Base-by-base conservation (phyloP, 1,140 invertebrate species). In the Euura lappo region DNA sequence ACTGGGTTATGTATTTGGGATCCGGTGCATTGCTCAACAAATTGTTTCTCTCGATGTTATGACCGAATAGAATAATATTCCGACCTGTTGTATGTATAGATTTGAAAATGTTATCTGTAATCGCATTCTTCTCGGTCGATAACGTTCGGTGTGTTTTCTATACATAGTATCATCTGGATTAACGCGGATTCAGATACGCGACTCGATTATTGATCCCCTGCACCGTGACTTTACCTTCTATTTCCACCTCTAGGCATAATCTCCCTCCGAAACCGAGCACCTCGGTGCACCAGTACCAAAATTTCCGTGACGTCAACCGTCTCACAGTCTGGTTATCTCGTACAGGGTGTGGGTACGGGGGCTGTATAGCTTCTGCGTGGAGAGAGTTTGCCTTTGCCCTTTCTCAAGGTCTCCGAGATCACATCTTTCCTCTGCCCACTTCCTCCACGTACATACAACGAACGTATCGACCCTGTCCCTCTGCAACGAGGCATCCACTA, bases 361-460 rank as follows among this genome's bases (percentile, higher is more conserved):
- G 47, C 28, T 28, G 28, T 28, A 28, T n/a, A 51, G 47, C 7
- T 51, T 51, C 47, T 51, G 47, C 47, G 47, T 51, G 7, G 47
- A 51, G 47, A 51, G 47, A 51, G 28, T 51, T 51, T 51, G 47
- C 47, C 47, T 51, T 51, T 51, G 47, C 47, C 47, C 47, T 51
- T 51, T 51, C 47, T 28, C 47, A 51, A 51, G 47, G 47, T 51
- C 47, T n/a, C 47, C 47, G 47, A 51, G 47, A 51, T 51, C 47
- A 51, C 47, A 51, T 51, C 47, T 51, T 51, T 51, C 47, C 47
- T n/a, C 47, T n/a, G 11, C n/a, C 7, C 47, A 51, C 47, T n/a
- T n/a, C 47, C 47, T 51, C 7, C 47, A 51, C 47, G 47, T 51
- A 8, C 47, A 51, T n/a, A n/a, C 47, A n/a, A 7, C n/a, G 47